Evolutionary conservation across 92 coral and sea anemone genomes (phyloP).

Genomic region (Heteractis magnifica): DNA sequence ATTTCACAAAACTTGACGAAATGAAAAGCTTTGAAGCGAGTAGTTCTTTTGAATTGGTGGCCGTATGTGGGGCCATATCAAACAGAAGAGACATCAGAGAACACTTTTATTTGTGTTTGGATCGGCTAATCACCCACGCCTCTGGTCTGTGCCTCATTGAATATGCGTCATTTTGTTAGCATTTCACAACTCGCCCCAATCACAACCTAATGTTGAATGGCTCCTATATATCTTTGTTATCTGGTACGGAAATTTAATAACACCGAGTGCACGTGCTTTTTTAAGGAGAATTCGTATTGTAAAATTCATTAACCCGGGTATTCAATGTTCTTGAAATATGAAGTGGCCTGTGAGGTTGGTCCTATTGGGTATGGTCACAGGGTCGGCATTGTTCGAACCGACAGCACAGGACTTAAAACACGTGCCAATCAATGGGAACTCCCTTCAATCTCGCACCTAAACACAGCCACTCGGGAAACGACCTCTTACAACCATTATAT

Average conservation of each 20-base stretch:
- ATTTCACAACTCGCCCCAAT: slow-evolving; percentile 11
- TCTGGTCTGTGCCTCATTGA: slow-evolving; percentile 18
- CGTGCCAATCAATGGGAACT: slow-evolving; percentile 14
- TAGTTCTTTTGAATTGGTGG: slow-evolving; percentile 21
- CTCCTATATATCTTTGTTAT: slow-evolving; percentile 58
- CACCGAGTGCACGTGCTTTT: slow-evolving; percentile 73
- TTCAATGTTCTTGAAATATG: slow-evolving; percentile 41
- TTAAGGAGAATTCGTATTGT: slow-evolving; percentile 69
- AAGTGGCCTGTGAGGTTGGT: slow-evolving; percentile 30
- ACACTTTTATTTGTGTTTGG: slow-evolving; percentile 19
- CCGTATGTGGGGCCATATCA: slow-evolving; percentile 17
- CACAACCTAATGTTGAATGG: slow-evolving; percentile 43
- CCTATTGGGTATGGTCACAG: slow-evolving; percentile 28
- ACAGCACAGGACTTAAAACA: slow-evolving; percentile 20
- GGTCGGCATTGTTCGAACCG: slow-evolving; percentile 38
- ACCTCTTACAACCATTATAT: slow-evolving; percentile 4
- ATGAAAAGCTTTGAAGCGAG: slow-evolving; percentile 36
- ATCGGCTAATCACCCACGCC: not conserved
- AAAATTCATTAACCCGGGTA: slow-evolving; percentile 47
- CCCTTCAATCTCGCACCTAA: slow-evolving; percentile 4
- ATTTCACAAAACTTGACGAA: slow-evolving; percentile 85
- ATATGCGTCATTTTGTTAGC: slow-evolving; percentile 25
- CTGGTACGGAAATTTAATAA: slow-evolving; percentile 48
- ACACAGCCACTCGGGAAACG: not conserved
- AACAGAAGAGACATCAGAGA: slow-evolving; percentile 51